A percentile compares a stretch with the other conserved stretches of the same genome.
These are phyloP conservation scores for Apodemia hepburni DNA, from an alignment of 2,888 invertebrate genomes.

Conservation along the genomic window DNA sequence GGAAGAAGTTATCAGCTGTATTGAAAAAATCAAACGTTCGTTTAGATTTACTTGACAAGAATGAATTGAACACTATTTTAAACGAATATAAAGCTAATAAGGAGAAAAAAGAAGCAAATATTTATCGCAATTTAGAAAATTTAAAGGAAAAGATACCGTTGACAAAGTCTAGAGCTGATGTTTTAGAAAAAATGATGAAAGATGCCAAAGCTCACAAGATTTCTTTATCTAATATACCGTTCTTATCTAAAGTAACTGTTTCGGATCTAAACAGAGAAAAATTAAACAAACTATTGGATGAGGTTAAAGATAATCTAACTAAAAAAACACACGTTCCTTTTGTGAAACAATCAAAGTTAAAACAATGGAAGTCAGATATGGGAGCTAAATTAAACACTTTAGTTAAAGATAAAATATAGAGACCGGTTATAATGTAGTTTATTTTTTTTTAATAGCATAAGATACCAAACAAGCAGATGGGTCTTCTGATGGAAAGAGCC, in stretches of 20 bases:
- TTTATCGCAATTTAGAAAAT: constrained; percentile 25
- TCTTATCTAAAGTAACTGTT: not conserved
- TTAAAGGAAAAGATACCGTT: not conserved
- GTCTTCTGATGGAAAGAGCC: too few species aligned
- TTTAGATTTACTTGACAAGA: not conserved
- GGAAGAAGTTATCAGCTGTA: not conserved
- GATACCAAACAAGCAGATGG: too few species aligned
- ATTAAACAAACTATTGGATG: not conserved
- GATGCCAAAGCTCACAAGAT: not conserved
- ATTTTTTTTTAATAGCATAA: too few species aligned
- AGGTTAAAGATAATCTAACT: not conserved
- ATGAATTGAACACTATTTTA: not conserved
- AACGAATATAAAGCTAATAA: constrained; percentile 5
- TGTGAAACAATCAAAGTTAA: constrained; percentile 32
- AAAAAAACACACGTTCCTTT: constrained; percentile 24
- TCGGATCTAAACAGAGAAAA: not conserved
- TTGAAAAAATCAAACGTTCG: constrained; percentile 5
- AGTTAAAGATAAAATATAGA: too few species aligned
- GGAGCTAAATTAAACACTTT: constrained; percentile 25
- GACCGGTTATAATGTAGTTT: too few species aligned
- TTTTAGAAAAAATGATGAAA: not conserved
- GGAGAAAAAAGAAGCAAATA: constrained; percentile 28
- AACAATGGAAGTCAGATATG: constrained; percentile 31
- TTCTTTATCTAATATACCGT: constrained; percentile 1
- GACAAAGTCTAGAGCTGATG: not conserved